Conservation (phyloP, 2,797 vertebrate species). For the Cossypha niveicapilla region DNA sequence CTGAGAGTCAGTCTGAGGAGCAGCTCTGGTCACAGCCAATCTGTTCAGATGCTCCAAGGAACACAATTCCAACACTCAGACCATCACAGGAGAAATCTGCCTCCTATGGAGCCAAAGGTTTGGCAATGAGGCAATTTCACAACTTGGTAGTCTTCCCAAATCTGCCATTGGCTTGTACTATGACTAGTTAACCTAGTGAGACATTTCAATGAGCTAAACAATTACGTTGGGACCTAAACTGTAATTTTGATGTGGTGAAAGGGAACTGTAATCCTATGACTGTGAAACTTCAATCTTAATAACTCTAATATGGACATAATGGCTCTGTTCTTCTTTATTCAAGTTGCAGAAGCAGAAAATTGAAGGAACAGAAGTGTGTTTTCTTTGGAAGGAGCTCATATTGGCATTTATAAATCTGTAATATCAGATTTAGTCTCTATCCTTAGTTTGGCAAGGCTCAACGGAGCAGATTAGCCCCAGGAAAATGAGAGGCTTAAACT, state of each 20-base stretch:
- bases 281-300: not conserved
- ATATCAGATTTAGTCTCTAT: slow-evolving; percentile 51
- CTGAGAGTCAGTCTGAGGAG: not conserved
- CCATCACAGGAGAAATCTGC: not conserved
- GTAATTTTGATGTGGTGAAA: not conserved
- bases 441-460: slow-evolving; percentile 47
- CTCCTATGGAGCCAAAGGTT: not conserved
- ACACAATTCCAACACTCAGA: not conserved
- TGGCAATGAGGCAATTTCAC: not conserved
- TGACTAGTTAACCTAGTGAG: not conserved
- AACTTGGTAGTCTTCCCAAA: not conserved
- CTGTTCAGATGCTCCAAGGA: not conserved
- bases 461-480: not conserved
- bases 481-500: slow-evolving; percentile 46
- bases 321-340: not conserved
- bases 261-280: not conserved
- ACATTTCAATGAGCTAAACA: not conserved
- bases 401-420: slow-evolving; percentile 29
- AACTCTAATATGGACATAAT: not conserved
- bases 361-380: slow-evolving; percentile 14
- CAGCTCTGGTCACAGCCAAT: not conserved
- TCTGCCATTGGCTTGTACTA: not conserved
- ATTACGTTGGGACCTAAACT: not conserved
- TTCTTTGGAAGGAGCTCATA: slow-evolving; percentile 36
- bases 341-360: slow-evolving; percentile 19